A percentile compares a stretch with the other conserved stretches of the same genome.
phyloP scores from a whole-genome alignment of 2,113 vertebrate species.

The Thalassarche chlororhynchos region DNA sequence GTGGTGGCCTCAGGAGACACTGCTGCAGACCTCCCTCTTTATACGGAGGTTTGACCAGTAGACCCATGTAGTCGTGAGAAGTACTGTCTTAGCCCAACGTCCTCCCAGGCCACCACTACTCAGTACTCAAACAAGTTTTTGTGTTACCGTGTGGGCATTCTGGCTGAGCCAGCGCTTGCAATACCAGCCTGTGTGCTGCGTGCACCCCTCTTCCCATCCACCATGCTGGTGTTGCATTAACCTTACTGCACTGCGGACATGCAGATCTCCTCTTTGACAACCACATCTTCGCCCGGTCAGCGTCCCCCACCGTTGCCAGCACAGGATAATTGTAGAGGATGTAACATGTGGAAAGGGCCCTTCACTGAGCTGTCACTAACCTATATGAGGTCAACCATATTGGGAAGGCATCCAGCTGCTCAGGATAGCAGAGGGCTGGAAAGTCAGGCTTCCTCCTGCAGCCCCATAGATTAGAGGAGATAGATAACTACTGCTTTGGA shows the following conservation, averaged over 20 bases:
- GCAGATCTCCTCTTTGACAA: not conserved
- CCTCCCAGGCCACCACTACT: not conserved
- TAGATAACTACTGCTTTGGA: not conserved
- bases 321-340: not conserved
- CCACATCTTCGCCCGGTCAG: not conserved
- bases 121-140: not conserved
- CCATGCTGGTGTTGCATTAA: fast-evolving
- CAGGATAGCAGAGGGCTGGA: not conserved
- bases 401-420: not conserved
- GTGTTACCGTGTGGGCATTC: not conserved
- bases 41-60: fast-evolving
- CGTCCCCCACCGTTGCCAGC: not conserved
- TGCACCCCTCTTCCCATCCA: not conserved
- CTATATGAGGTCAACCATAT: not conserved
- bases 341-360: not conserved
- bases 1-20: not conserved
- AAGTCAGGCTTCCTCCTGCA: not conserved
- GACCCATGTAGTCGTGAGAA: not conserved
- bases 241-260: not conserved
- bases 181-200: not conserved
- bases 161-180: not conserved
- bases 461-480: not conserved
- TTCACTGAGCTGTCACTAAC: not conserved
- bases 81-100: fast-evolving
- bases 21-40: not conserved